Evolutionary conservation across 1,140 invertebrate genomes (phyloP), one percentile per base, ranked within the genome.

Genomic region (Fragariocoptes setiger): DNA sequence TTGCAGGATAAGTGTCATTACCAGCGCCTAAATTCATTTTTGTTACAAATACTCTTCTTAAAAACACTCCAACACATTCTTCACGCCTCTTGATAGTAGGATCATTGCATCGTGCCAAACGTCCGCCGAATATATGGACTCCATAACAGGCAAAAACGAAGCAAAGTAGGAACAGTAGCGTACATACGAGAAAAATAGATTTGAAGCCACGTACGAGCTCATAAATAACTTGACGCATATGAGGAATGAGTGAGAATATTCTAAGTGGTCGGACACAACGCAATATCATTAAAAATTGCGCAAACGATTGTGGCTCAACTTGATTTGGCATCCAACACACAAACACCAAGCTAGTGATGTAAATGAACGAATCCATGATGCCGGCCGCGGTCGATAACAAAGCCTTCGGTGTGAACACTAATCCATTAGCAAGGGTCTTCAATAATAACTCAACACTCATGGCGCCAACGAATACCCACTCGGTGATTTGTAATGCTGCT

Each of bases 61-160:
- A 72, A 54, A 94, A 99, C 16, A 90, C 74, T 0, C 92, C 92
- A 14, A 79, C 73, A 58, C 92, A 99, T 42, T 90, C 69, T 51
- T 76, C 72, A 51, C 55, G 52, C 4, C 61, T 65, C 1, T 60
- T 63, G 39, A 97, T 82, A 0, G 68, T 76, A 0, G 76, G 79
- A 61, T 99, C 92, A 59, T 97, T 99, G 54, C 92, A 99, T 20
- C 86, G 66, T 2, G 88, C 88, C 49, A 99, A 60, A 54, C 71
- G 68, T 35, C 92, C 92, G 12, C 90, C 92, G 56, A 90, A 94
- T 35, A 95, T 59, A 54, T 97, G 90, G 2, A 99, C 85, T 1
- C 90, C 92, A 53, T 94, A 99, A 56, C 79, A 90, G 37, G 90
- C 88, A 59, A 99, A 99, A 15, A 97, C 79, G 57, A 97, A 99